Evolutionary conservation across 2,113 vertebrate genomes (phyloP).

Genomic region (Tragelaphus scriptus): DNA sequence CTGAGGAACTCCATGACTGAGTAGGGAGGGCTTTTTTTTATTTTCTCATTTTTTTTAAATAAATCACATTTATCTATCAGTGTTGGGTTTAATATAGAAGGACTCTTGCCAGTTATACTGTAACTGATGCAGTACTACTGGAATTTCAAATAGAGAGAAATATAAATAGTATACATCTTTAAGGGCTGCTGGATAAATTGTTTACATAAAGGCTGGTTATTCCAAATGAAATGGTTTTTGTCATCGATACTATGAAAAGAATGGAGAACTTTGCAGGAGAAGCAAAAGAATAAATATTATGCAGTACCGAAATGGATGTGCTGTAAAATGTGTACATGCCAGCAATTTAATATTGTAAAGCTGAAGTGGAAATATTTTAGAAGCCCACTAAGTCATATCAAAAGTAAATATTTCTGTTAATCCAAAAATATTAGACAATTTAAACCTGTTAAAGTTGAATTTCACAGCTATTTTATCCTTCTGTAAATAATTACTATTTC

Average conservation of each 20-base stretch:
- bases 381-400: slow-evolving; percentile 17
- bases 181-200: slow-evolving; percentile 43
- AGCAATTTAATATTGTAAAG: slow-evolving; percentile 51
- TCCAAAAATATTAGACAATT: slow-evolving; percentile 49
- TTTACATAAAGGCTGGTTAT: slow-evolving; percentile 39
- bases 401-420: slow-evolving; percentile 67
- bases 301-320: neutral
- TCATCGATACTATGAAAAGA: slow-evolving; percentile 23
- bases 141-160: slow-evolving; percentile 59
- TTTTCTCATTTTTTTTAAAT: neutral
- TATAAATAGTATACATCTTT: neutral
- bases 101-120: slow-evolving; percentile 55
- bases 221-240: slow-evolving; percentile 51
- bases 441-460: slow-evolving; percentile 53
- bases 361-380: slow-evolving; percentile 18
- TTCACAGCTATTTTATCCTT: slow-evolving; percentile 69
- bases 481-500: slow-evolving; percentile 74
- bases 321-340: slow-evolving; percentile 21
- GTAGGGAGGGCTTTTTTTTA: slow-evolving; percentile 28
- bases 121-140: slow-evolving; percentile 52
- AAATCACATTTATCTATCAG: slow-evolving; percentile 61
- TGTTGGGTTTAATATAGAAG: slow-evolving; percentile 62
- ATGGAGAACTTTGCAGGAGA: neutral
- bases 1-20: slow-evolving; percentile 39
- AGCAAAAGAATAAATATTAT: neutral